phyloP scores from a whole-genome alignment of 2,888 invertebrate genomes.

The Archaeoteleia sp. region DNA sequence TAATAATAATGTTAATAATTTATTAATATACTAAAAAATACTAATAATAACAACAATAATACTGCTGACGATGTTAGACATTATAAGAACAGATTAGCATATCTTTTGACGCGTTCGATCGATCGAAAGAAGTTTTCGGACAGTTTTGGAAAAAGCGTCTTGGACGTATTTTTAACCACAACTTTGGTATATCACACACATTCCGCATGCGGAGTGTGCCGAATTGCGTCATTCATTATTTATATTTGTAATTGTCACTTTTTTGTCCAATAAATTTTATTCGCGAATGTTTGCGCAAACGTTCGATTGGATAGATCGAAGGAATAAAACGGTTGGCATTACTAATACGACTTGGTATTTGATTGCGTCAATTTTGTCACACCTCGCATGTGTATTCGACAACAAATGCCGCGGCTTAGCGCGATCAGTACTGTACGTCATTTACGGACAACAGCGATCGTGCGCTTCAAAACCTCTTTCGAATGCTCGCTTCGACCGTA shows the following conservation, averaged over 20 bases:
- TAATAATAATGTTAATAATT: slow-evolving; percentile 26
- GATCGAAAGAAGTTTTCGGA: slow-evolving; percentile 1
- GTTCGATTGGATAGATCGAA: too few relatives aligned
- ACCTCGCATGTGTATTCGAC: background rate
- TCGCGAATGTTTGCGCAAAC: too few relatives aligned
- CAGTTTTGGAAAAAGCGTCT: too few relatives aligned
- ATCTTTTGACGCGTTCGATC: slow-evolving; percentile 19
- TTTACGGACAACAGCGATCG: slow-evolving; percentile 25
- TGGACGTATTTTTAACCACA: too few relatives aligned
- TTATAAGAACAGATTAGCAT: slow-evolving; percentile 15
- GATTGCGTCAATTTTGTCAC: background rate
- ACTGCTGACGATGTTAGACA: slow-evolving; percentile 6
- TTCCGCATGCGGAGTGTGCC: too few relatives aligned
- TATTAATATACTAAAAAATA: slow-evolving; percentile 21
- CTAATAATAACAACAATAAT: slow-evolving; percentile 27
- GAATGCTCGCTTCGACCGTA: slow-evolving; percentile 37
- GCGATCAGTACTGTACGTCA: slow-evolving; percentile 27
- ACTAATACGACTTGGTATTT: too few relatives aligned
- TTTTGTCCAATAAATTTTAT: too few relatives aligned
- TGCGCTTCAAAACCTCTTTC: slow-evolving; percentile 26
- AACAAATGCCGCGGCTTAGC: slow-evolving; percentile 18
- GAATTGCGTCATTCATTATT: too few relatives aligned
- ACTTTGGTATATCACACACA: too few relatives aligned
- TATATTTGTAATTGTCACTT: too few relatives aligned
- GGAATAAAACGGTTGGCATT: too few relatives aligned